Conservation (phyloP, 2,888 invertebrate species). For the Ophion ellenae region DNA sequence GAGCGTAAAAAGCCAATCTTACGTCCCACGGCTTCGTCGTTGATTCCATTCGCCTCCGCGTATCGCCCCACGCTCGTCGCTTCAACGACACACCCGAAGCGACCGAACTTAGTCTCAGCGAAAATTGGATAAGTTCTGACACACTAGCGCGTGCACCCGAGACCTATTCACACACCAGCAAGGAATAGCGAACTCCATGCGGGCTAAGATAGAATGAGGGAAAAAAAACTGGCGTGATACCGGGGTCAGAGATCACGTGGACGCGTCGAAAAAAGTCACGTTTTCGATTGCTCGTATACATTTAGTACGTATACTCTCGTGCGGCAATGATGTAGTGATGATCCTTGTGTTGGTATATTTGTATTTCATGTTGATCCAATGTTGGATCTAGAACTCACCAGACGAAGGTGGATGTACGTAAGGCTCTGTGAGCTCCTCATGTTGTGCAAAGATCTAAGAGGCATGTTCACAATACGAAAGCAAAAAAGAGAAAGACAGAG, state of each 20-base stretch:
- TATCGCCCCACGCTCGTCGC: conserved; percentile 4
- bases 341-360: conserved; percentile 25
- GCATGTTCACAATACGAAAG: background rate
- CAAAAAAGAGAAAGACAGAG: background rate
- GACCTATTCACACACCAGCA: conserved; percentile 21
- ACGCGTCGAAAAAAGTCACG: conserved; percentile 35
- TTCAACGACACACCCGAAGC: conserved; percentile 2
- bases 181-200: background rate
- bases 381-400: conserved; percentile 17
- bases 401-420: conserved; percentile 28
- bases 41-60: conserved; percentile 46
- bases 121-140: conserved; percentile 63
- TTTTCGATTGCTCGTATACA: conserved; percentile 29
- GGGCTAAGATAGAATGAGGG: background rate
- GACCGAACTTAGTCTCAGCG: conserved; percentile 35
- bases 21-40: conserved; percentile 24
- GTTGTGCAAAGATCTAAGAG: background rate
- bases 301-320: conserved; percentile 3
- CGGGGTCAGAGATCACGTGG: conserved; percentile 19
- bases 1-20: background rate
- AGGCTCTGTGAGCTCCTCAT: conserved; percentile 3
- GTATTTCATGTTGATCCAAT: background rate
- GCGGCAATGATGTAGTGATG: conserved; percentile 15
- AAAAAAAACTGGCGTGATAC: conserved; percentile 21
- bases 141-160: background rate